phyloP scores from a whole-genome alignment of 1,140 invertebrate species.

The Eupristina koningsbergeri region DNA sequence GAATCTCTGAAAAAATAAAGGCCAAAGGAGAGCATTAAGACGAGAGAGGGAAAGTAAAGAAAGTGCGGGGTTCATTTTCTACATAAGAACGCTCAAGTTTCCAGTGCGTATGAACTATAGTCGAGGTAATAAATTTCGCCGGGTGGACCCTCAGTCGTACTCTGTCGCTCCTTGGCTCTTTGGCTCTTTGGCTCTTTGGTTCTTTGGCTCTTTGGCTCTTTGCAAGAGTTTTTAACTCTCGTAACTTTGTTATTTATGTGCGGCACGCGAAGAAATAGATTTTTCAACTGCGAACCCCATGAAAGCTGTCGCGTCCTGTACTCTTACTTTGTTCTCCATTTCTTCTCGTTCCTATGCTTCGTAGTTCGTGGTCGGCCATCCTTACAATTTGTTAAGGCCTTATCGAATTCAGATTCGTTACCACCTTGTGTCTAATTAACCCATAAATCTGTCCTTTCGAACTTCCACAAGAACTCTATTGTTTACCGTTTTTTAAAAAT shows the following conservation, averaged over 20 bases:
- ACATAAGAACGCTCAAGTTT: not conserved
- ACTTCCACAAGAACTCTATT: not conserved
- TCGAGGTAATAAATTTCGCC: conserved; percentile 43
- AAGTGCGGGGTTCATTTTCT: not conserved
- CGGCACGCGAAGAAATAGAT: conserved; percentile 64
- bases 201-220: conserved; percentile 31
- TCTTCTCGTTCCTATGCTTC: not conserved
- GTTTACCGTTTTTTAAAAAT: not conserved
- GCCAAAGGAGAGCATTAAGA: not conserved
- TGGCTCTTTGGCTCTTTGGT: no score
- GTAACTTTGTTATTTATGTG: conserved; percentile 69
- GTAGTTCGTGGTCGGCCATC: not conserved
- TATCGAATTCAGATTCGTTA: conserved; percentile 30
- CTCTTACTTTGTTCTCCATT: not conserved
- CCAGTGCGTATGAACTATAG: not conserved
- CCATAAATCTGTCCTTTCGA: conserved; percentile 34
- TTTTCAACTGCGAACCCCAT: conserved; percentile 51
- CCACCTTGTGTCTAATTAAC: conserved; percentile 19
- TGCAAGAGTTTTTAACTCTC: conserved; percentile 64
- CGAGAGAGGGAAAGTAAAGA: not conserved
- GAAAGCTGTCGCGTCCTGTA: conserved; percentile 29
- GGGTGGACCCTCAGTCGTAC: conserved; percentile 30
- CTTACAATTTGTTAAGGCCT: not conserved
- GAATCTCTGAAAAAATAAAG: not conserved
- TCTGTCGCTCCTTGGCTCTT: conserved; percentile 32